Evolutionary conservation across 2,888 invertebrate genomes (phyloP).

Genomic region (Pardosa pseudoannulata): DNA sequence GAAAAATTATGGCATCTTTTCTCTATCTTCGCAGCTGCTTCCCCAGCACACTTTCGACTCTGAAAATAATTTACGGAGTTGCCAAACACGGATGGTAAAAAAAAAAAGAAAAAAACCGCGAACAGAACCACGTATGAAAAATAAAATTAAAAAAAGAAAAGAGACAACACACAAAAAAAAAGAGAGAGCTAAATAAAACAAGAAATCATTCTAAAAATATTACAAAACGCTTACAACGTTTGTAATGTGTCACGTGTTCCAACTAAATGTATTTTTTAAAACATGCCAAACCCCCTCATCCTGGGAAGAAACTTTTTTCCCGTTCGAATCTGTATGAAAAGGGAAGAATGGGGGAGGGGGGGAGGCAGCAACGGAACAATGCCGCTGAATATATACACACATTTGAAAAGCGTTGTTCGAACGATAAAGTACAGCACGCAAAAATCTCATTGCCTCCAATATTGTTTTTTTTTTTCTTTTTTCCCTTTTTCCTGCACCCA

Average conservation of each 20-base stretch:
- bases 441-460: conserved; percentile 67
- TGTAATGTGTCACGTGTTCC: conserved; percentile 62
- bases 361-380: too few species aligned
- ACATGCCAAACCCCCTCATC: conserved; percentile 11
- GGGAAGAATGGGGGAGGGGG: not conserved
- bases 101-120: conserved; percentile 19
- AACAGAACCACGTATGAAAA: conserved; percentile 12
- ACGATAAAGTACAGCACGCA: conserved; percentile 65
- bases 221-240: conserved; percentile 60
- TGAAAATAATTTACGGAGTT: conserved; percentile 39
- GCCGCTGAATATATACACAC: conserved; percentile 53
- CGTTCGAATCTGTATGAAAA: not conserved
- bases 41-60: conserved; percentile 23
- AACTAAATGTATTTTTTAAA: conserved; percentile 68
- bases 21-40: not conserved
- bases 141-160: not conserved
- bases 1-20: not conserved
- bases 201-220: conserved; percentile 68
- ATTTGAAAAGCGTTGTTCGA: conserved; percentile 50
- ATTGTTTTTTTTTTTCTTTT: conserved; percentile 24
- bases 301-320: not conserved
- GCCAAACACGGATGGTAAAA: not conserved
- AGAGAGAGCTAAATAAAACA: conserved; percentile 44
- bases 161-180: not conserved
- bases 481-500: not conserved